Conservation (phyloP, 1,140 invertebrate genomes). For the Heliconius congener region DNA sequence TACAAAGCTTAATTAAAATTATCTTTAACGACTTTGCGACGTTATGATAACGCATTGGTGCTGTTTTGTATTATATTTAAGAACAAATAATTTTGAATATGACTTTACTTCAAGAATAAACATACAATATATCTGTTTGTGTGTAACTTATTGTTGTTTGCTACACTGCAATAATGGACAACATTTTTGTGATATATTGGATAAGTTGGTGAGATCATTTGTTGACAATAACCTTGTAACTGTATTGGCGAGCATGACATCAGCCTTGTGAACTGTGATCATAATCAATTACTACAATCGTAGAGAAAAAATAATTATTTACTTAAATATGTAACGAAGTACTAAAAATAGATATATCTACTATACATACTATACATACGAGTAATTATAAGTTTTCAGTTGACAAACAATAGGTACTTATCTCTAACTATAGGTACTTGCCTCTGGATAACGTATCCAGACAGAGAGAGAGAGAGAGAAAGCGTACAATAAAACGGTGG, state of each 20-base stretch:
- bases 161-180: constrained; percentile 16
- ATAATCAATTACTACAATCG: constrained; percentile 54
- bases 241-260: constrained; percentile 67
- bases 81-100: background rate
- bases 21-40: background rate
- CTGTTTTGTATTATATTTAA: background rate
- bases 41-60: background rate
- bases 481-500: too few relatives aligned
- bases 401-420: too few relatives aligned
- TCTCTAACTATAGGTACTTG: too few relatives aligned
- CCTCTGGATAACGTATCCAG: too few relatives aligned
- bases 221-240: constrained; percentile 71
- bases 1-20: background rate
- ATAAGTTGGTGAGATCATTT: constrained; percentile 71
- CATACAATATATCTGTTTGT: background rate
- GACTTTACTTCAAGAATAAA: background rate
- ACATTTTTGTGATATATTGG: constrained; percentile 50
- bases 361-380: too few relatives aligned
- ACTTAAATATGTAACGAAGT: constrained; percentile 29
- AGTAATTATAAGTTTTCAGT: too few relatives aligned
- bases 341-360: background rate
- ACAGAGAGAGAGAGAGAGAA: too few relatives aligned
- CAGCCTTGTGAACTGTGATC: constrained; percentile 56
- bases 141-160: background rate
- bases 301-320: constrained; percentile 46